These are phyloP conservation scores for Falco cherrug DNA, from an alignment of 2,797 vertebrate genomes.

Conservation along the genomic window DNA sequence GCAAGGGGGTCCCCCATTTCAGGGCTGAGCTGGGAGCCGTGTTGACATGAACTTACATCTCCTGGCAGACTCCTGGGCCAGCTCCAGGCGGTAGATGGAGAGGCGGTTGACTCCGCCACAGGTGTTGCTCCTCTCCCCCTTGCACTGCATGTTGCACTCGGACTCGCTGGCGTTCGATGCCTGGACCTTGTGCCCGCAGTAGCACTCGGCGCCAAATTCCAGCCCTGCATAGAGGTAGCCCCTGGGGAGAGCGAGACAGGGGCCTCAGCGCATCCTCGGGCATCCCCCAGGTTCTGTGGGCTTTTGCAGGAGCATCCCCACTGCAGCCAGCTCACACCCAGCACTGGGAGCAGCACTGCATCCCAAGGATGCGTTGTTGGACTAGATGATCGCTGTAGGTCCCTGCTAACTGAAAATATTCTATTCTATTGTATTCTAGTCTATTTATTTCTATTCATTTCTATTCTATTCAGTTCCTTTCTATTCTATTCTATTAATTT, in stretches of 20 bases:
- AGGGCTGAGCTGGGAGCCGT: rapidly evolving
- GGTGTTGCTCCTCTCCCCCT: constrained; percentile 87
- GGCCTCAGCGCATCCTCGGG: rapidly evolving
- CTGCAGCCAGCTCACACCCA: not conserved
- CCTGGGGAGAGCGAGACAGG: constrained; percentile 66
- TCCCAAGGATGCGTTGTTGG: rapidly evolving
- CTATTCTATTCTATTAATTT: rapidly evolving
- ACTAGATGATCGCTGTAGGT: rapidly evolving
- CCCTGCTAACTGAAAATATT: not conserved
- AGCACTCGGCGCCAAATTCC: constrained; percentile 97
- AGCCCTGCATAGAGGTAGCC: constrained; percentile 94
- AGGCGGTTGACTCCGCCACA: constrained; percentile 93
- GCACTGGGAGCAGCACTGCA: not conserved
- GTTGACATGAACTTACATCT: constrained; percentile 83
- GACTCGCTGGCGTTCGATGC: constrained; percentile 85
- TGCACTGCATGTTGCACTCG: constrained; percentile 95
- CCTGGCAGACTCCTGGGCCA: constrained; percentile 93
- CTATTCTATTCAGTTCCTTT: not conserved
- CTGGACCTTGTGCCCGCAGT: constrained; percentile 97
- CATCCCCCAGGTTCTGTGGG: rapidly evolving
- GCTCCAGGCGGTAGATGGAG: constrained; percentile 93
- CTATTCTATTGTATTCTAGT: not conserved
- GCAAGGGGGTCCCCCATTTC: rapidly evolving
- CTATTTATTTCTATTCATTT: too few species aligned
- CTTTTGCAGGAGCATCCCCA: not conserved